These are phyloP conservation scores for Anolis carolinensis DNA, from an alignment of 2,113 vertebrate genomes.

Conservation along the genomic window DNA sequence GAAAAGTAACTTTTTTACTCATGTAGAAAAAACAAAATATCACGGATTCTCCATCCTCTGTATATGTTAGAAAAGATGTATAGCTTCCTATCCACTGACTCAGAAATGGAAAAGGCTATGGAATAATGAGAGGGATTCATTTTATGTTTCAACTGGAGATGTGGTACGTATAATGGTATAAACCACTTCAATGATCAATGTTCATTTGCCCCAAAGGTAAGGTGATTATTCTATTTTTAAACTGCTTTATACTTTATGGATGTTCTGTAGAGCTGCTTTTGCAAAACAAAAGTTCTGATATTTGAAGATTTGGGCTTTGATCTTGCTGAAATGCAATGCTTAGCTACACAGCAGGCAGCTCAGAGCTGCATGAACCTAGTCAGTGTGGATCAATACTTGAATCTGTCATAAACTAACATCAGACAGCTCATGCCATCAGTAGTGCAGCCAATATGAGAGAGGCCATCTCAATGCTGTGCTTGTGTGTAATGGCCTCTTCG, in stretches of 20 bases:
- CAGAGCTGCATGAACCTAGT: neutral
- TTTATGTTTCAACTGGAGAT: neutral
- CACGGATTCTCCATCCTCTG: neutral
- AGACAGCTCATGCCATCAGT: neutral
- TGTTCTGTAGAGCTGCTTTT: constrained; percentile 18
- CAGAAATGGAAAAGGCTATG: neutral
- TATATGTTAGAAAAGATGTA: neutral
- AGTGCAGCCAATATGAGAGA: neutral
- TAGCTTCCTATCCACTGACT: neutral
- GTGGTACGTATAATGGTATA: neutral
- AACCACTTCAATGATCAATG: neutral
- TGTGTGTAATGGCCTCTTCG: neutral
- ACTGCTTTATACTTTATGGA: neutral
- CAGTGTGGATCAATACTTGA: constrained; percentile 15
- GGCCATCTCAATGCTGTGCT: neutral
- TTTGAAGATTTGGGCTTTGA: constrained; percentile 17
- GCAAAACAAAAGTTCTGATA: constrained; percentile 14
- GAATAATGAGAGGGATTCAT: neutral
- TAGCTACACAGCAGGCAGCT: constrained; percentile 12
- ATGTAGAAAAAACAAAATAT: neutral
- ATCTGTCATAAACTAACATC: constrained; percentile 16
- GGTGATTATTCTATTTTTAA: constrained; percentile 3
- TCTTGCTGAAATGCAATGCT: neutral
- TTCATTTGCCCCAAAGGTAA: constrained; percentile 7
- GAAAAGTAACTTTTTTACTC: neutral